Conservation (phyloP, 2,113 vertebrate genomes). For the Rattus rattus region DNA sequence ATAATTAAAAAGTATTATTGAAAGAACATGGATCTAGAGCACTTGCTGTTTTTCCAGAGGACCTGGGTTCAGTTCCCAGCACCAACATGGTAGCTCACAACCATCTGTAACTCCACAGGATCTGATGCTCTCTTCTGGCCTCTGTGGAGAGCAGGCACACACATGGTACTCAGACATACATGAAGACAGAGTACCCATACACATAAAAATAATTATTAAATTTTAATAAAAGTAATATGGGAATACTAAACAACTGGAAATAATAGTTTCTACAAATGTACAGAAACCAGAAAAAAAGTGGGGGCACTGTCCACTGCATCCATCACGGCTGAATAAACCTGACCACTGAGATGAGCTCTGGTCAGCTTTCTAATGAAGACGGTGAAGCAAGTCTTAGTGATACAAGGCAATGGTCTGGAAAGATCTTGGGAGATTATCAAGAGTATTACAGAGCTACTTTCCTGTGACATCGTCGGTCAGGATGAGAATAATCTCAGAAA, state of each 20-base stretch:
- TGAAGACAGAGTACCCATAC: neutral
- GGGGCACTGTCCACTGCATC: neutral
- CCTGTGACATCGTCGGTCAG: neutral
- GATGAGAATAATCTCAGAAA: constrained; percentile 39
- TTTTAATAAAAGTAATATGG: neutral
- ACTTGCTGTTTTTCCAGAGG: neutral
- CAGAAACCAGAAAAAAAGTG: neutral
- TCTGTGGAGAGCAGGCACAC: neutral
- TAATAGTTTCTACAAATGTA: constrained; percentile 27
- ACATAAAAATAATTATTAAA: neutral
- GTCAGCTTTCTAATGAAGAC: neutral
- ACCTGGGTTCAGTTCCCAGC: neutral
- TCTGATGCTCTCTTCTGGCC: neutral
- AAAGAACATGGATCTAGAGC: neutral
- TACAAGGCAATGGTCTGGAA: neutral
- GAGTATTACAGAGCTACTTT: constrained; percentile 26
- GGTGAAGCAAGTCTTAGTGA: neutral
- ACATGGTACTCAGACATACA: neutral
- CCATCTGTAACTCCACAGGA: neutral
- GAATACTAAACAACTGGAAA: neutral
- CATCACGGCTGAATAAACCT: neutral
- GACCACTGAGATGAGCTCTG: neutral
- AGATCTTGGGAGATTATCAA: neutral
- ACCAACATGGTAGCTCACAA: neutral
- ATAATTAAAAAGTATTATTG: neutral